These are phyloP conservation scores for Seladonia tumulorum DNA, from an alignment of 2,888 invertebrate species.

Conservation along the genomic window DNA sequence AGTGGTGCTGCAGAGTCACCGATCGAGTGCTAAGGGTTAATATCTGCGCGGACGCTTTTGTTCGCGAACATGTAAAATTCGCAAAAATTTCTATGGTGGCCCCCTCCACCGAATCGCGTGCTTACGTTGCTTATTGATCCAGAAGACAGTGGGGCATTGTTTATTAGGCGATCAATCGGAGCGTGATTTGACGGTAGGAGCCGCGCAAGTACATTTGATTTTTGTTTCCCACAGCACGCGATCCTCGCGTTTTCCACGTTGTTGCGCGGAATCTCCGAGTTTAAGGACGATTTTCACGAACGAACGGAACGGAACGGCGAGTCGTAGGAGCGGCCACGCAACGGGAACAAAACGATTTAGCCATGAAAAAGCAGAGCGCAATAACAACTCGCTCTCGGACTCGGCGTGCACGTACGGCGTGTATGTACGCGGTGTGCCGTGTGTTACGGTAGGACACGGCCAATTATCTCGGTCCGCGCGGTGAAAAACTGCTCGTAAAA, in stretches of 20 bases:
- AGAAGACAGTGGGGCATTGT: not conserved
- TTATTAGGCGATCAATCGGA: not conserved
- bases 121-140: not conserved
- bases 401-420: not conserved
- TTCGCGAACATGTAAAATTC: not conserved
- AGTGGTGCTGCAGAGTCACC: too few relatives aligned
- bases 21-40: too few relatives aligned
- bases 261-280: not conserved
- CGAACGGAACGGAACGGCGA: slow-evolving; percentile 5
- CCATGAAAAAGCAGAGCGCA: slow-evolving; percentile 38
- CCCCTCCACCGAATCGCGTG: too few relatives aligned
- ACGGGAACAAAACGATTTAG: slow-evolving; percentile 29
- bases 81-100: not conserved
- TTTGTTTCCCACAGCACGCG: not conserved
- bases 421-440: not conserved
- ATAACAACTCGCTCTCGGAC: slow-evolving; percentile 22
- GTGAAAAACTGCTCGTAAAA: slow-evolving; percentile 43
- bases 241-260: slow-evolving; percentile 3
- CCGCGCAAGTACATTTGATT: not conserved
- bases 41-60: too few relatives aligned
- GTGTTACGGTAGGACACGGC: slow-evolving; percentile 50
- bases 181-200: not conserved
- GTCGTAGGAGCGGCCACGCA: slow-evolving; percentile 17
- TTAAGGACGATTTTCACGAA: slow-evolving; percentile 40
- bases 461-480: slow-evolving; percentile 53